Evolutionary conservation across 2,888 invertebrate genomes (phyloP).

Genomic region (Emmelina monodactyla): DNA sequence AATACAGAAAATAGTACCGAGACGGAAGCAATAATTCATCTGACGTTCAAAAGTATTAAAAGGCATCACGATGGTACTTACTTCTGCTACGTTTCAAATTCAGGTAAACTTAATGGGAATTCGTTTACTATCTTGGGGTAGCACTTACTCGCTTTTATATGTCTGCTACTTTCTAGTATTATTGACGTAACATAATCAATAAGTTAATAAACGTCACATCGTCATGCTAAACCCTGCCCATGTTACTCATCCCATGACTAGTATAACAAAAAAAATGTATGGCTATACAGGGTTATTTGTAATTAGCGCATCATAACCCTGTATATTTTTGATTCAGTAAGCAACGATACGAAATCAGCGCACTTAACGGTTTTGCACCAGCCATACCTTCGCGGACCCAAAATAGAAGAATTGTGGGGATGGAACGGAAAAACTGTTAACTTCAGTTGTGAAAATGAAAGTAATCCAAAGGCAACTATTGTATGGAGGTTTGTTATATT

Average conservation of each 20-base stretch:
- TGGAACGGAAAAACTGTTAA: constrained; percentile 36
- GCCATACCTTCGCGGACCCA: constrained; percentile 29
- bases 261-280: too few relatives aligned
- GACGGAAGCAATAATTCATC: constrained; percentile 23
- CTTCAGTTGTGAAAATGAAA: constrained; percentile 35
- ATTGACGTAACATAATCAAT: too few relatives aligned
- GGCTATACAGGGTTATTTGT: too few relatives aligned
- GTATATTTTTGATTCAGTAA: too few relatives aligned
- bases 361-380: constrained; percentile 32
- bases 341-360: constrained; percentile 21
- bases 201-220: too few relatives aligned
- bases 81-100: constrained; percentile 39
- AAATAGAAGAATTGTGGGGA: constrained; percentile 33
- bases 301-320: background rate
- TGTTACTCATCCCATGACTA: too few relatives aligned
- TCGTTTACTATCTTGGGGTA: too few relatives aligned
- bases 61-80: constrained; percentile 32
- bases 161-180: too few relatives aligned
- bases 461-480: constrained; percentile 34
- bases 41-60: constrained; percentile 23
- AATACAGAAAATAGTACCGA: constrained; percentile 18
- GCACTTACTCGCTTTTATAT: too few relatives aligned
- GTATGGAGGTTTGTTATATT: constrained; percentile 38
- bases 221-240: too few relatives aligned
- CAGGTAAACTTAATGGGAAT: too few relatives aligned